A percentile compares a stretch with the other conserved stretches of the same genome.
These are phyloP conservation scores for Coregonus sp. DNA, from an alignment of 2,797 vertebrate genomes.

Conservation along the genomic window DNA sequence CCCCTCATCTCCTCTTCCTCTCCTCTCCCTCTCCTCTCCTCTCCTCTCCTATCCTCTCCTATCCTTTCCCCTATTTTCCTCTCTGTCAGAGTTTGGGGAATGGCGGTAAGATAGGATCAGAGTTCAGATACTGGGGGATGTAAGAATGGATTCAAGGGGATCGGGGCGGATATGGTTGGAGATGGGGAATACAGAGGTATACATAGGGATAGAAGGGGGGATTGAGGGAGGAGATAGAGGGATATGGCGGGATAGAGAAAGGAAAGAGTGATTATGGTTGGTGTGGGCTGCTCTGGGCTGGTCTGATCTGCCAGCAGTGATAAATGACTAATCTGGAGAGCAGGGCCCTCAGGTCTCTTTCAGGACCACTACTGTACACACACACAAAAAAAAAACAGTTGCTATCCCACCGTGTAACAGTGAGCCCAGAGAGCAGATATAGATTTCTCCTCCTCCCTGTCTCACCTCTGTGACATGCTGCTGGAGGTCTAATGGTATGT, in stretches of 20 bases:
- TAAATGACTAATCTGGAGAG: slow-evolving; percentile 99
- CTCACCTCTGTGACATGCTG: slow-evolving; percentile 60
- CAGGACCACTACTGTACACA: slow-evolving; percentile 89
- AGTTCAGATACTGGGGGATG: slow-evolving; percentile 3
- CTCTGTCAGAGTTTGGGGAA: not conserved
- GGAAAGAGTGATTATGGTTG: slow-evolving; percentile 99
- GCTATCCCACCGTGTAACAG: slow-evolving; percentile 49
- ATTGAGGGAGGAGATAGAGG: slow-evolving; percentile 42
- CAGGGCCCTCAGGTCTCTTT: slow-evolving; percentile 85
- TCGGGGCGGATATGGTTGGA: not conserved
- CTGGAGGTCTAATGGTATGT: slow-evolving; percentile 68
- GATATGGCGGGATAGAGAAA: slow-evolving; percentile 68
- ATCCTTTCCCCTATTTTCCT: not conserved
- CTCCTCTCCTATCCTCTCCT: slow-evolving; percentile 13
- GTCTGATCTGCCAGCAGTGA: slow-evolving; percentile 97
- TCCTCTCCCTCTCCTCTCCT: not conserved
- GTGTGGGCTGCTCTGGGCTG: slow-evolving; percentile 63
- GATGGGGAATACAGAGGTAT: slow-evolving; percentile 22
- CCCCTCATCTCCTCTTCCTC: not conserved
- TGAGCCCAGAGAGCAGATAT: slow-evolving; percentile 64
- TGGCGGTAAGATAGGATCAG: slow-evolving; percentile 30
- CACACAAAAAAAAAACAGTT: slow-evolving; percentile 78
- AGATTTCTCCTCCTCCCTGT: slow-evolving; percentile 63
- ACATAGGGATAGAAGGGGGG: slow-evolving; percentile 57
- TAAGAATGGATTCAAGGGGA: slow-evolving; percentile 6